Base-by-base conservation (phyloP, 53 echinoderm and acorn worm genomes). In the Patiria pectinifera region DNA sequence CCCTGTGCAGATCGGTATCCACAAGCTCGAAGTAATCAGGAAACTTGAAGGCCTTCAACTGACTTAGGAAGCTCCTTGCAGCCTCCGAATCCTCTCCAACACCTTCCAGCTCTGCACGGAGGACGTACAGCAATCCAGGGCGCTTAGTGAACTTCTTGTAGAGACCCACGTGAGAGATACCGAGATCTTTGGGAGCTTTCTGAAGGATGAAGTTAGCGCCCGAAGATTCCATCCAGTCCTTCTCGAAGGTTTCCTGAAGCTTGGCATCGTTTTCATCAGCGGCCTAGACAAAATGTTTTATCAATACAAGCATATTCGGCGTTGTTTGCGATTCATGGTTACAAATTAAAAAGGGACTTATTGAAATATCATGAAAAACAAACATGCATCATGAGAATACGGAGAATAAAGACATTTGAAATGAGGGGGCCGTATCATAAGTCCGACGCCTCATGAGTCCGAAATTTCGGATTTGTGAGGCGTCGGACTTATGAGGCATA, bases 211-310 rank as follows among this genome's bases (percentile, higher is more conserved):
- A 92, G 79, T 89, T 82, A 45, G 94, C 89, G 12, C 94, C 94
- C 16, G 92, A 92, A 21, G 86, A 83, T 47, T 78, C 85, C 63
- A 45, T 87, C 94, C 94, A 94, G 58, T 87, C 78, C 59, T 86
- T 85, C 92, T 94, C 94, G 71, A 94, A 94, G 14, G 86, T 22
- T 26, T 92, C 92, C 21, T 94, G 91, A 7, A 94, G 82, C 85
- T 85, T 44, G 23, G 85, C 16, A 19, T 92, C 91, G 12, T 83
- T 91, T n/a, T 91, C 84, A 48, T 91, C 72, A 59, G 45, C 62
- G 15, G 14, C 83, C 84, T 91, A 16, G 21, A 90, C 21, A 75
- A 76, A 75, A 23, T 6, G 53, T 53, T 53, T 53, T 1, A 43
- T 21, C 59, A 23, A 11, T 2, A 82, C 4, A 19, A 35, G 35